Evolutionary conservation across 2,888 invertebrate genomes (phyloP), one percentile per base, ranked within the genome.

Genomic region (Eubasilissa splendida): DNA sequence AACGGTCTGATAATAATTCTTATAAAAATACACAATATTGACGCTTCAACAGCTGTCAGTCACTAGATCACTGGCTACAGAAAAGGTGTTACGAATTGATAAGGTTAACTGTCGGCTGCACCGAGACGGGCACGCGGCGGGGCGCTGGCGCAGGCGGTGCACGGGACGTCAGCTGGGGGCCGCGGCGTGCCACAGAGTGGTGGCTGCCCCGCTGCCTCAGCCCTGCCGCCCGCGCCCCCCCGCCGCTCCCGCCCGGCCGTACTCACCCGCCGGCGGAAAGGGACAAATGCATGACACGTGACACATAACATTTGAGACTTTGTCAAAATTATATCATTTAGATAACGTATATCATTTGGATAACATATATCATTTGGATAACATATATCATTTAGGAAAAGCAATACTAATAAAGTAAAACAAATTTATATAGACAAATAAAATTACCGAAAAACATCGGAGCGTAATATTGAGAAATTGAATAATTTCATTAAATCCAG

Each of bases 131-230:
- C n/a, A 56, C 76, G 66, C 54, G 52, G 54, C 31, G 76, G n/a
- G 50, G 89, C 87, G 86, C 89, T 90, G 89, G 77, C 86, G 90
- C 88, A 89, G 87, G 88, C 89, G 90, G 89, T 71, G 56, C 54
- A 42, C 68, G 78, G 76, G 86, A 59, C 76, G 76, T 63, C 76
- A 54, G 42, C 86, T 86, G 87, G 87, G 56, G 54, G 86, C 87
- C 87, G 86, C 87, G 70, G 88, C 86, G 89, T 89, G 89, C 88
- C 89, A 87, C 88, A 88, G 86, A 85, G 84, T 85, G 76, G 85
- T 85, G 85, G 79, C 56, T 59, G 87, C 85, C 83, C 82, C 22
- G 85, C 85, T 85, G 85, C 85, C 85, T 85, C 78, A 80, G 76
- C 80, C 53, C 70, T 4, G 60, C 54, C 63, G 53, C 73, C 42